These are phyloP conservation scores for Girardia tigrina DNA, from an alignment of 2,888 invertebrate genomes.

Conservation along the genomic window DNA sequence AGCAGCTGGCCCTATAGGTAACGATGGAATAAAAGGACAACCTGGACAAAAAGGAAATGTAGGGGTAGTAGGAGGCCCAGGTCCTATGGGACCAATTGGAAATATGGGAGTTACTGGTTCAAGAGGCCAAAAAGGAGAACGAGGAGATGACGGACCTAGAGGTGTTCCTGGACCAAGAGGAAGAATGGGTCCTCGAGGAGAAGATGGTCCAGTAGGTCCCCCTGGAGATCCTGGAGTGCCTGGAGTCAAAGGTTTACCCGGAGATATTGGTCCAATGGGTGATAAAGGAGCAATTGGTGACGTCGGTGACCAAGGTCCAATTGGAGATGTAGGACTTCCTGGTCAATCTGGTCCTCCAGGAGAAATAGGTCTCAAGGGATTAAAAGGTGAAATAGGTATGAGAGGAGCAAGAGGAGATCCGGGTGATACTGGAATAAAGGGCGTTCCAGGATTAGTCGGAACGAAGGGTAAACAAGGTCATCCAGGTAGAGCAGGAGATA, in stretches of 20 bases:
- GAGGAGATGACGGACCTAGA: constrained; percentile 40
- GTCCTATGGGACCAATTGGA: constrained; percentile 62
- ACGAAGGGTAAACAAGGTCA: constrained; percentile 31
- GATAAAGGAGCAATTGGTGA: constrained; percentile 31
- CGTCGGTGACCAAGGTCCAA: constrained; percentile 58
- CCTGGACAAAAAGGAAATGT: constrained; percentile 42
- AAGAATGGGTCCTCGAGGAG: constrained; percentile 36
- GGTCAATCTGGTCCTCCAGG: constrained; percentile 29
- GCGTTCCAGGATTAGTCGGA: neutral
- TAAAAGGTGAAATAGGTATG: neutral
- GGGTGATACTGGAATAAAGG: constrained; percentile 36
- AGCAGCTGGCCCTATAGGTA: constrained; percentile 54
- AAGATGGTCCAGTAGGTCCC: constrained; percentile 34
- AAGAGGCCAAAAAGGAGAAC: constrained; percentile 68
- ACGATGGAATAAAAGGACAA: constrained; percentile 51
- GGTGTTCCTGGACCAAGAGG: constrained; percentile 34
- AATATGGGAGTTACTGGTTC: constrained; percentile 52
- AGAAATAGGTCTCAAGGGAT: constrained; percentile 30
- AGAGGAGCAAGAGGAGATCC: constrained; percentile 36
- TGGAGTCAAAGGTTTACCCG: constrained; percentile 13
- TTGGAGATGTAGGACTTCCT: constrained; percentile 53
- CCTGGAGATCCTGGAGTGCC: constrained; percentile 34
- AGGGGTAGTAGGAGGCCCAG: constrained; percentile 65
- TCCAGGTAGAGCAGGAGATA: constrained; percentile 17
- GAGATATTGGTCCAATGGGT: neutral